Evolutionary conservation across 2,888 invertebrate genomes (phyloP), one percentile per base, ranked within the genome.

Genomic region (Athripsodes cinereus): DNA sequence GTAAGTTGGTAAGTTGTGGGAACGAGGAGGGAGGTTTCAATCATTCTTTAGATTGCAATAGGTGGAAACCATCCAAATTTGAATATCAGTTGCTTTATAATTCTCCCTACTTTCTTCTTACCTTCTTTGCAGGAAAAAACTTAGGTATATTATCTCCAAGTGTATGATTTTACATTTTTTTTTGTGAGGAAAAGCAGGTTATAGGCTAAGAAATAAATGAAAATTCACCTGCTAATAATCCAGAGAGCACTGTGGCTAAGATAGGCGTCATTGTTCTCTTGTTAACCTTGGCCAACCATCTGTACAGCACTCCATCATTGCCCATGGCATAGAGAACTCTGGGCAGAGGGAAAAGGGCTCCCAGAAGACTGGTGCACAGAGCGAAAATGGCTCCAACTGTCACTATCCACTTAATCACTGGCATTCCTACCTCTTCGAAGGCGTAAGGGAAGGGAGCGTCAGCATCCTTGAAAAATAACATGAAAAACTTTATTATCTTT

Each of bases 351-450:
- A 92, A 95, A 84, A 94, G 90, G 34, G 90, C 88, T 1, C 94
- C 94, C 40, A 93, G 76, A 55, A 93, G 75, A 66, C 89, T 92
- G 1, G 96, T 94, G 69, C 90, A 92, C 5, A 97, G 81, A 0
- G 96, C 96, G 71, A 92, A 92, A 26, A 96, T 82, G 1, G 96
- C 96, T 1, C 96, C 96, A 52, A 92, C 77, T 0, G 93, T 90
- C 1, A 97, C 95, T 51, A 96, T 86, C 87, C 92, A 93, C 71
- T 88, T 90, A 58, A 96, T 84, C 1, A 83, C 79, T 0, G 82
- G 80, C 86, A 92, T 86, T 1, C 87, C 89, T 2, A 89, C 82
- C 67, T 83, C 71, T 1, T 86, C 83, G 72, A 95, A 96, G 1
- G 90, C 92, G 67, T 86, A 82, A 0, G 96, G 93, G 68, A 97